These are phyloP conservation scores for Esox masquinongy DNA, from an alignment of 2,797 vertebrate genomes.

Conservation along the genomic window DNA sequence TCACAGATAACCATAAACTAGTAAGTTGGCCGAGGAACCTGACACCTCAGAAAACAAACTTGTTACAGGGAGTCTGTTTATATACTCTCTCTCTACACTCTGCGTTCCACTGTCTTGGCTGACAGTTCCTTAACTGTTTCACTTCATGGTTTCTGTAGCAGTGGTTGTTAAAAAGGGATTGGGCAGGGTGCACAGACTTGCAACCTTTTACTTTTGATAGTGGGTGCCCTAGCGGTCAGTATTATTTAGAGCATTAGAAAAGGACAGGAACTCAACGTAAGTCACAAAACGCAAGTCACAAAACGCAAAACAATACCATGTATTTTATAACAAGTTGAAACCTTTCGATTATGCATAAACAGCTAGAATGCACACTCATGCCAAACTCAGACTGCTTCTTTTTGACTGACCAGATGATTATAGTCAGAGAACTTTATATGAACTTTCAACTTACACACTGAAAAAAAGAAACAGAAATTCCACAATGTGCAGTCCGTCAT, in stretches of 20 bases:
- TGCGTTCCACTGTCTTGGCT: constrained; percentile 66
- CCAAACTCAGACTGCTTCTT: background rate
- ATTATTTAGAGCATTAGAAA: constrained; percentile 55
- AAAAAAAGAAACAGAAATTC: constrained; percentile 20
- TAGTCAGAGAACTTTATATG: constrained; percentile 11
- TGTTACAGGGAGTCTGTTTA: constrained; percentile 72
- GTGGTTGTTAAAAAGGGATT: constrained; percentile 65
- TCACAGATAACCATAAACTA: constrained; percentile 71
- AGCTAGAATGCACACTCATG: constrained; percentile 30
- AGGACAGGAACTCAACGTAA: constrained; percentile 29
- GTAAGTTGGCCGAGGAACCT: constrained; percentile 58
- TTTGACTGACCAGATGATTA: background rate
- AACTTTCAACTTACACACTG: constrained; percentile 24
- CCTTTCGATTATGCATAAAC: constrained; percentile 32
- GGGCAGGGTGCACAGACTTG: constrained; percentile 37
- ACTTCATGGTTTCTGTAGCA: constrained; percentile 58
- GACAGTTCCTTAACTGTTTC: constrained; percentile 73
- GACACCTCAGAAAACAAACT: constrained; percentile 76
- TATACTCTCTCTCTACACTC: constrained; percentile 49
- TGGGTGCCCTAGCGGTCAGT: constrained; percentile 60
- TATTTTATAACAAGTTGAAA: constrained; percentile 21
- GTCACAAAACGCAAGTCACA: constrained; percentile 15
- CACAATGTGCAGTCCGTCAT: constrained; percentile 28
- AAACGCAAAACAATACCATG: constrained; percentile 13
- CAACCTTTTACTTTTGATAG: constrained; percentile 58